A percentile compares a stretch with the other conserved stretches of the same genome.
These are phyloP conservation scores for Caiman crocodilus DNA, from an alignment of 2,797 vertebrate genomes.

Conservation along the genomic window DNA sequence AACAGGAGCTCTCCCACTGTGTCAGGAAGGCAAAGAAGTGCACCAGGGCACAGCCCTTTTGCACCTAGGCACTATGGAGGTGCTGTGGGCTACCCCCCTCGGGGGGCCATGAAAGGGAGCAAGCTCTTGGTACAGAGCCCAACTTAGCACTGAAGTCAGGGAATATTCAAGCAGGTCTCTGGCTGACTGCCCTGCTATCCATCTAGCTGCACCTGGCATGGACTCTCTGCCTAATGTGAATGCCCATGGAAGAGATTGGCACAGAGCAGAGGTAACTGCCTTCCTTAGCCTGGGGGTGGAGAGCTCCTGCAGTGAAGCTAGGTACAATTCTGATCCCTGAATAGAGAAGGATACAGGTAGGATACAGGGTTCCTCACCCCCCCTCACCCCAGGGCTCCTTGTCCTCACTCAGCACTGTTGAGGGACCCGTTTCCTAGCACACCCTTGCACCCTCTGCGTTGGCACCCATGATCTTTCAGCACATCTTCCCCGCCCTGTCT, in stretches of 20 bases:
- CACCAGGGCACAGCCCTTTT: not conserved
- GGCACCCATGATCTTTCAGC: not conserved
- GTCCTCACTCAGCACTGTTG: not conserved
- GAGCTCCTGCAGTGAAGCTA: not conserved
- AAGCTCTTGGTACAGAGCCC: not conserved
- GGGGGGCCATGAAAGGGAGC: too few species aligned
- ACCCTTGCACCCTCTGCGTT: not conserved
- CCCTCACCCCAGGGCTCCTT: not conserved
- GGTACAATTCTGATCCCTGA: not conserved
- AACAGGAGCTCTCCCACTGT: not conserved
- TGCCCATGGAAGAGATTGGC: not conserved
- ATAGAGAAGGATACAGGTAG: not conserved
- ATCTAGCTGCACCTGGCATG: too few species aligned
- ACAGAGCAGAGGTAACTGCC: not conserved
- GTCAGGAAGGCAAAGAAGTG: not conserved
- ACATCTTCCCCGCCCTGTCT: not conserved
- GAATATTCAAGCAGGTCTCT: not conserved
- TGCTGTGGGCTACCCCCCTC: not conserved
- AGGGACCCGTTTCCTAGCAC: conserved; percentile 10
- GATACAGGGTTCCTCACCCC: not conserved
- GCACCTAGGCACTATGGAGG: not conserved
- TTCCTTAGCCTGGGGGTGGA: not conserved
- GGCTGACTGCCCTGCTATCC: not conserved
- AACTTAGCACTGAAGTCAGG: not conserved
- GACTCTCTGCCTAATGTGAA: not conserved